Percentiles rank a stretch among this genome's conserved stretches.
phyloP scores from a whole-genome alignment of 2,113 vertebrate species.

The Verasper variegatus region DNA sequence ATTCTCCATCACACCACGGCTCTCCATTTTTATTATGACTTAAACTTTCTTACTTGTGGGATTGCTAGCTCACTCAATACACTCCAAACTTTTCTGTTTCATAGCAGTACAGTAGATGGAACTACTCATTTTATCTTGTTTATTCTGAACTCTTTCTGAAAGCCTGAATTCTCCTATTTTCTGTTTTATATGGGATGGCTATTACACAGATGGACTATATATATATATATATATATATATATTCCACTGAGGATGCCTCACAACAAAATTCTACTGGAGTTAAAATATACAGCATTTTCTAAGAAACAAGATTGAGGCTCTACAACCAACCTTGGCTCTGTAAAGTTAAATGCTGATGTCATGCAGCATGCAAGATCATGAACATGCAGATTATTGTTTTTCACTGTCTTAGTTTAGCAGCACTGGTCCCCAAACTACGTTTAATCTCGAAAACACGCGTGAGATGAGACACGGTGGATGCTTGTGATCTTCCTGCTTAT shows the following conservation, averaged over 20 bases:
- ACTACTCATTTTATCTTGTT: constrained; percentile 10
- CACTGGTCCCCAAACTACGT: too few relatives aligned
- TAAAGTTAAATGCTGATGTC: neutral
- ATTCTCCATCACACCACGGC: constrained; percentile 13
- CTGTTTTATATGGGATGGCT: neutral
- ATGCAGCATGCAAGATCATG: neutral
- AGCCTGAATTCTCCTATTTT: neutral
- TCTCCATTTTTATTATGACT: constrained; percentile 18
- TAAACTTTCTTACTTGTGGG: constrained; percentile 13
- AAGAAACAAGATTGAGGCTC: neutral
- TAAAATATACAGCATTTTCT: neutral
- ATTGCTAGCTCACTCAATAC: constrained; percentile 13
- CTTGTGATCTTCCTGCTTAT: too few relatives aligned
- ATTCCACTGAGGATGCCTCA: neutral
- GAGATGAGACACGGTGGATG: too few relatives aligned
- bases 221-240: neutral
- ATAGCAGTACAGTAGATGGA: neutral
- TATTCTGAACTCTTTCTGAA: neutral
- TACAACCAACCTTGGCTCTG: neutral
- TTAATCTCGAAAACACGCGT: too few relatives aligned
- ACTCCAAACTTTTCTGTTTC: constrained; percentile 20
- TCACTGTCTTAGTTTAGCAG: too few relatives aligned
- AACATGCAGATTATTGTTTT: neutral
- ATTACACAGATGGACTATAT: neutral
- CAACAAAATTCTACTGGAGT: neutral